Conservation (phyloP, 2,797 vertebrate species). For the Pseudocheirus occidentalis region DNA sequence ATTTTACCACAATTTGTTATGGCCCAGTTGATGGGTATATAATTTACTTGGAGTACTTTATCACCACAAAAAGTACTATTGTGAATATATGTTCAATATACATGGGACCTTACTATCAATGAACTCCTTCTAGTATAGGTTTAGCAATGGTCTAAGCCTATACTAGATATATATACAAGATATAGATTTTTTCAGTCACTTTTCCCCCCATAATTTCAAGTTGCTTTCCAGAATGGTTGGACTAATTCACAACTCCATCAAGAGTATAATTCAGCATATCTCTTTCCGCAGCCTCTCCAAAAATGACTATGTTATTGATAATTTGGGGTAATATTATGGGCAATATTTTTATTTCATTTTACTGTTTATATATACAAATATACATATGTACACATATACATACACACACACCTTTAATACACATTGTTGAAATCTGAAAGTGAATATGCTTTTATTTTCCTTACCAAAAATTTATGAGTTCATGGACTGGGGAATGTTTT, state of each 20-base stretch:
- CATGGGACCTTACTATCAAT: background rate
- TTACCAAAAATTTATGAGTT: background rate
- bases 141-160: background rate
- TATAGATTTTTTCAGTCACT: background rate
- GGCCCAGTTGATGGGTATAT: background rate
- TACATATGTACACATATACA: no score
- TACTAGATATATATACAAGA: no score
- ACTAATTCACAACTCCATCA: background rate
- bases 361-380: background rate
- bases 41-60: background rate
- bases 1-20: background rate
- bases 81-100: background rate
- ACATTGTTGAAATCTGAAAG: background rate
- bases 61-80: background rate
- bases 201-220: background rate
- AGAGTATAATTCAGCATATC: background rate
- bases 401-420: background rate
- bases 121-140: background rate
- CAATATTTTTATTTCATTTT: background rate
- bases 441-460: background rate
- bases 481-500: background rate
- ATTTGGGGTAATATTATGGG: background rate
- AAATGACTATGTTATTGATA: background rate
- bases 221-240: background rate
- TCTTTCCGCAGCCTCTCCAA: background rate